phyloP scores from a whole-genome alignment of 2,888 invertebrate genomes.

The Pseudeuparius sepicola region DNA sequence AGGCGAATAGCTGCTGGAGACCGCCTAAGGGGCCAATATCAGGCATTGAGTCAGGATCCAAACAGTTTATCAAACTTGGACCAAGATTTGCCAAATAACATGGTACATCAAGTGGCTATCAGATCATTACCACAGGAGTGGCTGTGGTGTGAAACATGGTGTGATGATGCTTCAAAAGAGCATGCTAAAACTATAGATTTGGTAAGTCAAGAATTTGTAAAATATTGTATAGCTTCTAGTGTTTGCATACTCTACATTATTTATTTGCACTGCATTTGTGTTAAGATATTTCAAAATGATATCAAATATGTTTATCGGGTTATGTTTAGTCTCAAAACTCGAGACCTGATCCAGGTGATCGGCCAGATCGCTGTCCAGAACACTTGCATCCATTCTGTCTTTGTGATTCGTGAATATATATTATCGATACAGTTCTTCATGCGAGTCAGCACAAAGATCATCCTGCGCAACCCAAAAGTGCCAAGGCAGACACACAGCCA shows the following conservation, averaged over 20 bases:
- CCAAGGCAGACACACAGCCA: no score
- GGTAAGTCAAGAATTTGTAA: constrained; percentile 44
- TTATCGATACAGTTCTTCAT: neutral
- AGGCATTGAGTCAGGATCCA: constrained; percentile 97
- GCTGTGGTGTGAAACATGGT: constrained; percentile 99
- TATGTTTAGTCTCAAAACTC: no score
- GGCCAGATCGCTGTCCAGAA: no score
- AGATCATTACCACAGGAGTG: constrained; percentile 98
- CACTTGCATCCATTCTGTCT: no score
- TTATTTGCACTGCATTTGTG: no score
- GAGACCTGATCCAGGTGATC: no score
- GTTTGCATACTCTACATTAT: no score
- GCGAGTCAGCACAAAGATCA: no score
- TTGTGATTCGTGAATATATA: neutral
- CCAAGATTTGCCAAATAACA: constrained; percentile 97
- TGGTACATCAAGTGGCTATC: constrained; percentile 98
- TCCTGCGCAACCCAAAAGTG: no score
- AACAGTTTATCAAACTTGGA: constrained; percentile 91
- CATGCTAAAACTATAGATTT: constrained; percentile 96
- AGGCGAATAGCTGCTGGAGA: constrained; percentile 97
- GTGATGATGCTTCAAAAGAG: constrained; percentile 78
- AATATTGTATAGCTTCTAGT: neutral
- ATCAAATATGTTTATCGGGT: no score
- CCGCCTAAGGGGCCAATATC: constrained; percentile 94
- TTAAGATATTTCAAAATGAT: no score